These are phyloP conservation scores for Acropternis orthonyx DNA, from an alignment of 2,797 vertebrate genomes.

Conservation along the genomic window DNA sequence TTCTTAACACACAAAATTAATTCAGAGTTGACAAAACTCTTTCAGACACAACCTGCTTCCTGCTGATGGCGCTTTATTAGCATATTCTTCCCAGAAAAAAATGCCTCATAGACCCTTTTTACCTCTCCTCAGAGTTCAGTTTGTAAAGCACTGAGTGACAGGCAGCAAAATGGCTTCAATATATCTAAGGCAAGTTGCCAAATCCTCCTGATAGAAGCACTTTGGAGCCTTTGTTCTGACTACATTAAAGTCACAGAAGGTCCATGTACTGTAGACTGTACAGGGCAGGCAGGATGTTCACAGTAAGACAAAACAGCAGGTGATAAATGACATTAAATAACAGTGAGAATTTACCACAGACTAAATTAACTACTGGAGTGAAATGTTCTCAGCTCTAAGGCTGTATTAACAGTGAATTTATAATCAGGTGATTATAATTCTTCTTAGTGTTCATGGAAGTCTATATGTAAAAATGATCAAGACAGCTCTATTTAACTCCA, in stretches of 20 bases:
- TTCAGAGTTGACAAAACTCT: constrained; percentile 89
- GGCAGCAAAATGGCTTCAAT: constrained; percentile 85
- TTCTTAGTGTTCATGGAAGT: constrained; percentile 72
- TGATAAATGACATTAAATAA: constrained; percentile 87
- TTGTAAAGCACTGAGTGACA: constrained; percentile 84
- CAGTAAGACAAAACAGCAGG: constrained; percentile 86
- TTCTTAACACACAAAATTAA: constrained; percentile 86
- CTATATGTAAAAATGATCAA: constrained; percentile 78
- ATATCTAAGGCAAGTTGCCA: constrained; percentile 82
- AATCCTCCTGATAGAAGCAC: constrained; percentile 79
- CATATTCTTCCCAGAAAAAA: constrained; percentile 86
- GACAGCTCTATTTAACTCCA: constrained; percentile 76
- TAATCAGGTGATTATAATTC: constrained; percentile 82
- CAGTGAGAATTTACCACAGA: constrained; percentile 84
- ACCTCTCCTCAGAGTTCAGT: constrained; percentile 84
- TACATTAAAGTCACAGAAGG: constrained; percentile 86
- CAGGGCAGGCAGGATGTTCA: constrained; percentile 83
- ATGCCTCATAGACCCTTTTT: constrained; percentile 78
- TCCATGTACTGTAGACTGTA: constrained; percentile 80
- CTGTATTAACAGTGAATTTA: constrained; percentile 84
- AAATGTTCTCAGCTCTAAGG: constrained; percentile 80
- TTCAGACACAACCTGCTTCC: constrained; percentile 86
- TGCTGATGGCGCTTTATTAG: constrained; percentile 85
- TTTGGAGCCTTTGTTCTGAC: constrained; percentile 83
- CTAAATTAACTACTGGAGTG: constrained; percentile 83